These are phyloP conservation scores for Hozukius guyotensis DNA, from an alignment of 2,797 vertebrate genomes.

Conservation along the genomic window DNA sequence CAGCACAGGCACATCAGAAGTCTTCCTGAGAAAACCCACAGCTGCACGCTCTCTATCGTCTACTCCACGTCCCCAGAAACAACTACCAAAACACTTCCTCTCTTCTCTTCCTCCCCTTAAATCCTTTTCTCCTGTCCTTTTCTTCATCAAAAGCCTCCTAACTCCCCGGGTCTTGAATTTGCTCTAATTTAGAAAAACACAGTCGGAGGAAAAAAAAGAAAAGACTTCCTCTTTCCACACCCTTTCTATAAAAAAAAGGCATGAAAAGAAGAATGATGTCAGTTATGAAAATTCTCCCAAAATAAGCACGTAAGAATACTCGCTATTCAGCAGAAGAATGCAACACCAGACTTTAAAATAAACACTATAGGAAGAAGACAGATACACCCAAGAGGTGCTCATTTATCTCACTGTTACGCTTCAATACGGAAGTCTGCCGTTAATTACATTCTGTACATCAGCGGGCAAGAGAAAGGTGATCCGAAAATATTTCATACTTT, in stretches of 20 bases:
- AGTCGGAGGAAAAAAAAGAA: not conserved
- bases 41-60: constrained; percentile 27
- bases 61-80: constrained; percentile 20
- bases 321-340: constrained; percentile 22
- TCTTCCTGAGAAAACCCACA: constrained; percentile 30
- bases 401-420: constrained; percentile 33
- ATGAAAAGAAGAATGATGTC: constrained; percentile 33
- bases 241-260: not conserved
- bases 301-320: not conserved
- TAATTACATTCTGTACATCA: constrained; percentile 31
- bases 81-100: constrained; percentile 15
- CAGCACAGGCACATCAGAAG: constrained; percentile 15
- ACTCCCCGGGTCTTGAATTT: constrained; percentile 30
- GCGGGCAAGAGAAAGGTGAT: constrained; percentile 14
- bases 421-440: constrained; percentile 14
- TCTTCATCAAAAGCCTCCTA: constrained; percentile 37
- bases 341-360: not conserved
- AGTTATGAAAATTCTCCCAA: constrained; percentile 25
- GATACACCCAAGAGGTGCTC: constrained; percentile 5
- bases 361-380: not conserved
- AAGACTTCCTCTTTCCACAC: not conserved
- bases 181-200: constrained; percentile 46
- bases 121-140: not conserved
- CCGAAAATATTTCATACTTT: constrained; percentile 32
- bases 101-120: not conserved